phyloP scores from a whole-genome alignment of 1,140 invertebrate species.

The Trialeurodes vaporariorum region DNA sequence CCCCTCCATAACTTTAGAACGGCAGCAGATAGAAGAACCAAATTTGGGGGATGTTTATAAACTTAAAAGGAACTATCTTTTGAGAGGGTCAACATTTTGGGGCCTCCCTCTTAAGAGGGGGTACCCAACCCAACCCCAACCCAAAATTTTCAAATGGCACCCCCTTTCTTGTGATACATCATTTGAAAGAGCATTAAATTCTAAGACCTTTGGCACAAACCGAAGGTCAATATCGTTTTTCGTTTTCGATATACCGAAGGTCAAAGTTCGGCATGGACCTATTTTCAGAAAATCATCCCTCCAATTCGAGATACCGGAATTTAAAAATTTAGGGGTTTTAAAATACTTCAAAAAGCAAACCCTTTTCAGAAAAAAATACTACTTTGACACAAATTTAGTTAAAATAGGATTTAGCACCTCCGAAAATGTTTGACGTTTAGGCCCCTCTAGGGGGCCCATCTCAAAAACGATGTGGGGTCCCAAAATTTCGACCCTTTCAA shows the following conservation, averaged over 20 bases:
- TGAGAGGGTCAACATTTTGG: background rate
- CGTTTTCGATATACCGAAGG: too few relatives aligned
- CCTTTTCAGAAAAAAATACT: background rate
- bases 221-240: background rate
- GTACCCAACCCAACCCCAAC: too few relatives aligned
- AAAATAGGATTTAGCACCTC: background rate
- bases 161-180: background rate
- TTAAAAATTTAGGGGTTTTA: background rate
- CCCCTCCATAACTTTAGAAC: background rate
- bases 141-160: background rate
- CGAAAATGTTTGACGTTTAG: too few relatives aligned
- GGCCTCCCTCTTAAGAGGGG: background rate
- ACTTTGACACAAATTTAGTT: background rate
- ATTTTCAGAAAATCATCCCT: background rate
- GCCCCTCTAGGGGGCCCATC: too few relatives aligned
- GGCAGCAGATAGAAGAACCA: background rate
- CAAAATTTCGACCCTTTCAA: background rate
- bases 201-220: background rate
- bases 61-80: background rate
- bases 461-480: too few relatives aligned
- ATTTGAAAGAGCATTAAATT: background rate
- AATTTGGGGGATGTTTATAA: background rate
- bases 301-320: background rate
- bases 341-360: background rate
- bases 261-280: too few relatives aligned